Evolutionary conservation across 2,888 invertebrate species (phyloP), one percentile per base, ranked within the genome.

Genomic region (Apotomis turbidana): DNA sequence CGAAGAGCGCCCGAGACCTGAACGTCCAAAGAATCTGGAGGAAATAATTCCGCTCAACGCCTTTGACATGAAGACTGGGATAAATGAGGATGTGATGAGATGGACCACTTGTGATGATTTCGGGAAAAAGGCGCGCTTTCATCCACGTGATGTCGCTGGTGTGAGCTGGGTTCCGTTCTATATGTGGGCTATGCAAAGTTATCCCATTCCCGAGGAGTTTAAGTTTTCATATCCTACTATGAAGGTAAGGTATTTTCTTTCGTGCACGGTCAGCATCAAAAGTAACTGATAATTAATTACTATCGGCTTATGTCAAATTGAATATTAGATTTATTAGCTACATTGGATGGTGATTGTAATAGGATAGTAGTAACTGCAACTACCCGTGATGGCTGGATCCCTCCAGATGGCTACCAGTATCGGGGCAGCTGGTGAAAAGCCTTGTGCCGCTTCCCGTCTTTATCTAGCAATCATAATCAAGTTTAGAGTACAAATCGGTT

Each of bases 41-140:
- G 57, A 66, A 5, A 36, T 64, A 3, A 51, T 63, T 44, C 63
- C 63, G n/a, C 38, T 57, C 3, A 60, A 6, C 13, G 72, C 77
- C 4, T 83, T 78, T 69, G 73, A 75, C 58, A 46, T 80, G 55
- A 76, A 15, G 27, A 44, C 58, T 0, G 63, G 59, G 9, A 52
- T 60, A 9, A 61, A 55, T 9, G 66, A 60, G 1, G 55, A 66
- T 38, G 55, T 60, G 3, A 67, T 67, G 0, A 85, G 83, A 64
- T 88, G 87, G 84, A 89, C 90, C 0, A 86, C 82, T 0, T 91
- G 90, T 71, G 83, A 86, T 2, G 83, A 90, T 68, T 90, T 90
- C 64, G 84, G 77, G 0, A 82, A 77, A 49, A 78, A 77, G 36
- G 76, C 82, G 0, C 68, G 79, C 0, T 89, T 90, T 74, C 83